Evolutionary conservation across 2,113 vertebrate species (phyloP), one percentile per base, ranked within the genome.

Genomic region (Aphelocoma coerulescens): DNA sequence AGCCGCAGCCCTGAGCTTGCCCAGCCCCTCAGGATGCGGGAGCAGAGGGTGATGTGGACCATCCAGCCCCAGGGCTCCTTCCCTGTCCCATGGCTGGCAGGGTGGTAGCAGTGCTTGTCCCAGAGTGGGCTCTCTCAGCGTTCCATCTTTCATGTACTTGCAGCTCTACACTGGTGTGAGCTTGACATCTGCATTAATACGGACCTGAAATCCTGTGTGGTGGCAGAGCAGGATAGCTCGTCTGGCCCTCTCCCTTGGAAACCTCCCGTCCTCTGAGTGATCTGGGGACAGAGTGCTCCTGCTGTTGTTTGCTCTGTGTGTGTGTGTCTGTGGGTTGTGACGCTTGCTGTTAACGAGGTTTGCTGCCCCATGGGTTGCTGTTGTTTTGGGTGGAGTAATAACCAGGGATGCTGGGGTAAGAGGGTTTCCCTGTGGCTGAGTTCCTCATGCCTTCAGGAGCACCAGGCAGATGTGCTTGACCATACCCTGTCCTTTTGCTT

Each of bases 311-410:
- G 46, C 21, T 10, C 49, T 0, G 0, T 11, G 1, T 16, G 1
- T 41, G n/a, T 46, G 23, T 48, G 62, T 76, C 54, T 2, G 11
- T 43, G 39, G 80, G 52, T 57, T 85, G 74, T 54, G 37, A 5
- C 0, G 0, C 48, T 55, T 61, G 81, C 49, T 0, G 0, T 0
- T 0, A 6, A 0, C 30, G 44, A 85, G 88, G 49, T 89, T 69
- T 88, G 88, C 58, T 58, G 65, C 44, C n/a, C 27, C 3, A 10
- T 79, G 2, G 4, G n/a, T 37, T 69, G 68, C 59, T 72, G 66
- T 41, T 72, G 71, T 76, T 85, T 77, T 0, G 0, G n/a, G 78
- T 39, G 65, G 24, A 75, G 26, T n/a, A 68, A 37, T 2, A 19
- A 71, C 19, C 7, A 9, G 67, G 58, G 66, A 10, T 90, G 41